phyloP scores from a whole-genome alignment of 2,113 vertebrate species.

The Gambusia affinis region DNA sequence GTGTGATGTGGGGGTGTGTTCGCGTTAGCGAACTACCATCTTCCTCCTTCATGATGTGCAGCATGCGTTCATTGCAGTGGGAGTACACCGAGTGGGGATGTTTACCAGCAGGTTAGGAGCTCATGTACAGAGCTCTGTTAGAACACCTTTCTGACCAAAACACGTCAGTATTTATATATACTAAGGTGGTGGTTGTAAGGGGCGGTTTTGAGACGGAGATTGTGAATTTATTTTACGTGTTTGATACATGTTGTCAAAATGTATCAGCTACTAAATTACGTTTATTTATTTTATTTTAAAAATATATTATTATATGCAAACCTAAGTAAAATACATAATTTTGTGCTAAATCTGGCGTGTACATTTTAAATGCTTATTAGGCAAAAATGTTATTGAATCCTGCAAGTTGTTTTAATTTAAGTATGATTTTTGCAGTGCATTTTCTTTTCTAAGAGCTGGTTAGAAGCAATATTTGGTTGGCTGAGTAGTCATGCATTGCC shows the following conservation, averaged over 20 bases:
- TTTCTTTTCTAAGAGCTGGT: too few relatives aligned
- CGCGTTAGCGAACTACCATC: conserved; percentile 83
- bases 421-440: too few relatives aligned
- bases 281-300: neutral
- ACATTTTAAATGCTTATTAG: too few relatives aligned
- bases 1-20: conserved; percentile 84
- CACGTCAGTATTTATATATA: conserved; percentile 11
- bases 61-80: conserved; percentile 76
- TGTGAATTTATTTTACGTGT: neutral
- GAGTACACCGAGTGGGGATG: conserved; percentile 65
- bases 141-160: conserved; percentile 2
- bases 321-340: too few relatives aligned
- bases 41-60: conserved; percentile 80
- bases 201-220: neutral
- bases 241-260: neutral
- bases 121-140: conserved; percentile 11
- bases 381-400: too few relatives aligned
- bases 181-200: neutral
- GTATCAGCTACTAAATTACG: neutral
- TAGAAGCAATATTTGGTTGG: too few relatives aligned
- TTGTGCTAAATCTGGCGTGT: too few relatives aligned
- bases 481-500: too few relatives aligned
- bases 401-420: too few relatives aligned
- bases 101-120: conserved; percentile 55
- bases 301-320: too few relatives aligned